These are phyloP conservation scores for Pristionchus maxplancki DNA, from an alignment of 2,888 invertebrate genomes.

Conservation along the genomic window DNA sequence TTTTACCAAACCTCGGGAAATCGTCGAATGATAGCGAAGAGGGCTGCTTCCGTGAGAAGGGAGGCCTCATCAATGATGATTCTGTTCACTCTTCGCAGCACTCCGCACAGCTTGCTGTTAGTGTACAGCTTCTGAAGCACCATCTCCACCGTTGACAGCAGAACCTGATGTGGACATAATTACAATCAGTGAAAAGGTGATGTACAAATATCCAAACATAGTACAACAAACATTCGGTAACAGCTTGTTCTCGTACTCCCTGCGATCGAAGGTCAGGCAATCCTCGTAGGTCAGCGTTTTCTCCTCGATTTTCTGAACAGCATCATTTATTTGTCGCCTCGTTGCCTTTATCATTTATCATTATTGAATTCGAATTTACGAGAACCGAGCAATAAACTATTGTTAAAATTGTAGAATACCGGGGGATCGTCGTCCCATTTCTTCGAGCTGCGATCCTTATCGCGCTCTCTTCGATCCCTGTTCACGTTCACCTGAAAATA, in stretches of 20 bases:
- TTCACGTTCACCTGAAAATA: no score
- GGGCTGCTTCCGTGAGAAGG: not conserved
- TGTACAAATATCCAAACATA: not conserved
- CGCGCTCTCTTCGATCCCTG: no score
- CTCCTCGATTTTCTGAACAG: not conserved
- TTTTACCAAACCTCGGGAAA: not conserved
- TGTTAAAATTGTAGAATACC: no score
- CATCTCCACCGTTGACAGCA: not conserved
- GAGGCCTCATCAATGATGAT: conserved; percentile 9
- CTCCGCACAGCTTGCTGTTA: not conserved
- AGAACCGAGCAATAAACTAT: no score
- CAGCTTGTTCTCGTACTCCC: not conserved
- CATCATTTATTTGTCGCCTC: not conserved
- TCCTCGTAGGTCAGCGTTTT: not conserved
- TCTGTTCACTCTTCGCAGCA: not conserved
- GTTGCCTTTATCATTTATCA: no score
- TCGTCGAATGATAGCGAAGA: not conserved
- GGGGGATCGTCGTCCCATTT: no score
- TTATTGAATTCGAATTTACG: no score
- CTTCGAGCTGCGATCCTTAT: no score
- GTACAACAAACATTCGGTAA: not conserved
- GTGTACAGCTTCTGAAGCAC: conserved; percentile 2
- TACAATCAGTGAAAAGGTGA: not conserved
- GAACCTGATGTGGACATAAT: not conserved
- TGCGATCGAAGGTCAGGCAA: not conserved